phyloP scores from a whole-genome alignment of 1,140 invertebrate genomes.

The Calycopis cecrops region DNA sequence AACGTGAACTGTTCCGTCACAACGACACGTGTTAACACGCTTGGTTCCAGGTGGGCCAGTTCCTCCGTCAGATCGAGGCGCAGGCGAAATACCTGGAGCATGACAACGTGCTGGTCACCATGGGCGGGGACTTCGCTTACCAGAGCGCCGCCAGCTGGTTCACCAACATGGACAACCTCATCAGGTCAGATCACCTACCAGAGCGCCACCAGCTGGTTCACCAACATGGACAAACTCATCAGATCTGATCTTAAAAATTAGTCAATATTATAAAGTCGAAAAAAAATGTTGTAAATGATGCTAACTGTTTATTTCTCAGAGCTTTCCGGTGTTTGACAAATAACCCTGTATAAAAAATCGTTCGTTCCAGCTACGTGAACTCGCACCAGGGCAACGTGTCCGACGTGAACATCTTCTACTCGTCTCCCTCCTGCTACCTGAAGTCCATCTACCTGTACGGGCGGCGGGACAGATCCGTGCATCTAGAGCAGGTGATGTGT shows the following conservation, averaged over 20 bases:
- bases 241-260: too few species aligned
- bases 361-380: conserved; percentile 74
- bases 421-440: conserved; percentile 85
- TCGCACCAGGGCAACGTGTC: conserved; percentile 69
- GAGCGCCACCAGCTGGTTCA: too few species aligned
- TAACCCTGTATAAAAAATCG: too few species aligned
- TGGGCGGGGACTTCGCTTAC: conserved; percentile 90
- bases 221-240: too few species aligned
- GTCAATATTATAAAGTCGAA: too few species aligned
- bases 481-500: conserved; percentile 70
- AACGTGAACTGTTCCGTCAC: not conserved
- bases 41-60: conserved; percentile 68
- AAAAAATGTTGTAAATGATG: too few species aligned
- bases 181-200: conserved; percentile 76
- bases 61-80: conserved; percentile 60
- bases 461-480: conserved; percentile 51
- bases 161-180: conserved; percentile 84
- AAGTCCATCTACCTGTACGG: conserved; percentile 74
- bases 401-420: conserved; percentile 84
- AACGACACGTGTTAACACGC: not conserved
- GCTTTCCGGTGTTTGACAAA: too few species aligned
- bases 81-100: conserved; percentile 76
- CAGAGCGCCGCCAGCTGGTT: conserved; percentile 78
- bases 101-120: conserved; percentile 89
- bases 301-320: too few species aligned